Conservation (phyloP, 2,888 invertebrate species). For the Agrochola macilenta region DNA sequence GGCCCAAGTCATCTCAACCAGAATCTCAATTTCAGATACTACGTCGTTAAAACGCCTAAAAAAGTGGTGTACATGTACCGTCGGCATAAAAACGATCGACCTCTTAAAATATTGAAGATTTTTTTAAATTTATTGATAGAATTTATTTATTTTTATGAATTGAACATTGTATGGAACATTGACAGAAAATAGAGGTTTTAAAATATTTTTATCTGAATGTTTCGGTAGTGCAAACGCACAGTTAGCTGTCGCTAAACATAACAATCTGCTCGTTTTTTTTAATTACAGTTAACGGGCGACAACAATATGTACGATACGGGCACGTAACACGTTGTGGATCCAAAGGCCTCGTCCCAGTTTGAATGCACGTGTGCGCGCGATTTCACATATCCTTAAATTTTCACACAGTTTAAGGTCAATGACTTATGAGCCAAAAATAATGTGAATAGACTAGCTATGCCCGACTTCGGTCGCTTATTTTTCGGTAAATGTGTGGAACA, state of each 20-base stretch:
- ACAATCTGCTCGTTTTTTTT: slow-evolving; percentile 25
- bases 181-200: too few relatives aligned
- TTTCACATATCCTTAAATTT: slow-evolving; percentile 43
- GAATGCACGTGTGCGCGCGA: slow-evolving; percentile 38
- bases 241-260: slow-evolving; percentile 8
- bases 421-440: slow-evolving; percentile 39
- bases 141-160: too few relatives aligned
- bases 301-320: slow-evolving; percentile 30
- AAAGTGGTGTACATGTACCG: too few relatives aligned
- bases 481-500: slow-evolving; percentile 9
- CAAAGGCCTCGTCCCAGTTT: slow-evolving; percentile 47
- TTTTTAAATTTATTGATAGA: too few relatives aligned
- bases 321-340: slow-evolving; percentile 40
- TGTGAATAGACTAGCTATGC: slow-evolving; percentile 10
- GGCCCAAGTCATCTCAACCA: too few relatives aligned
- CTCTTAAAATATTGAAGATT: too few relatives aligned
- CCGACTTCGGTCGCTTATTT: not conserved
- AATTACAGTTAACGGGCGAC: slow-evolving; percentile 16
- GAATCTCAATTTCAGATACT: too few relatives aligned
- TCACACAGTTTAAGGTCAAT: slow-evolving; percentile 44
- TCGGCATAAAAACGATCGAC: too few relatives aligned
- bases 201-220: too few relatives aligned
- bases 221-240: too few relatives aligned
- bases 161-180: too few relatives aligned
- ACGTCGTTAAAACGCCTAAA: too few relatives aligned